A percentile compares a stretch with the other conserved stretches of the same genome.
Evolutionary conservation across 1,140 invertebrate genomes (phyloP).

Genomic region (Psix sp.): DNA sequence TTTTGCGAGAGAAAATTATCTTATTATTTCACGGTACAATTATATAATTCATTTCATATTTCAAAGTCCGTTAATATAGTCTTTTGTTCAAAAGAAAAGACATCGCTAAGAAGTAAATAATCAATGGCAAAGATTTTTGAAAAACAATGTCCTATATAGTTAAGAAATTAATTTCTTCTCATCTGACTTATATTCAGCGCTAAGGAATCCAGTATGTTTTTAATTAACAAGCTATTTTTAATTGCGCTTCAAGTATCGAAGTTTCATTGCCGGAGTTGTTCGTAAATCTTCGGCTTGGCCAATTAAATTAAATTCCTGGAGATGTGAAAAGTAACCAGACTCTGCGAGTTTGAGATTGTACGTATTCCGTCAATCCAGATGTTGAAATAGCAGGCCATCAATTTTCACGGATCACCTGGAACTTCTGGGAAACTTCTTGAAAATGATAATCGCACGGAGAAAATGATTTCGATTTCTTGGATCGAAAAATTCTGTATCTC

Average conservation of each 20-base stretch:
- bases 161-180: too few species aligned
- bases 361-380: conserved; percentile 39
- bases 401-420: conserved; percentile 22
- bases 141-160: too few species aligned
- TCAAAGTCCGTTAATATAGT: too few species aligned
- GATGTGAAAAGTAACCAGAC: conserved; percentile 45
- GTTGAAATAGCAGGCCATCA: conserved; percentile 28
- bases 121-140: too few species aligned
- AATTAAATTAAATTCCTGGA: conserved; percentile 66
- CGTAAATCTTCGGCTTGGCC: conserved; percentile 46
- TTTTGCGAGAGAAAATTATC: too few species aligned
- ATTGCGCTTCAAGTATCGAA: conserved; percentile 43
- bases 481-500: too few species aligned
- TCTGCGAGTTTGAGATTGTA: conserved; percentile 43
- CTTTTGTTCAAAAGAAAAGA: too few species aligned
- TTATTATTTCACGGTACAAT: too few species aligned
- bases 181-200: too few species aligned
- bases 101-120: too few species aligned
- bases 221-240: conserved; percentile 53
- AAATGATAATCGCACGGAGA: background rate
- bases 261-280: conserved; percentile 42
- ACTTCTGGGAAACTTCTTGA: background rate
- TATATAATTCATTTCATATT: too few species aligned
- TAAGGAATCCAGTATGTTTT: conserved; percentile 19
- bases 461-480: too few species aligned